Conservation (phyloP, 2,113 vertebrate genomes). For the Calonectris borealis region DNA sequence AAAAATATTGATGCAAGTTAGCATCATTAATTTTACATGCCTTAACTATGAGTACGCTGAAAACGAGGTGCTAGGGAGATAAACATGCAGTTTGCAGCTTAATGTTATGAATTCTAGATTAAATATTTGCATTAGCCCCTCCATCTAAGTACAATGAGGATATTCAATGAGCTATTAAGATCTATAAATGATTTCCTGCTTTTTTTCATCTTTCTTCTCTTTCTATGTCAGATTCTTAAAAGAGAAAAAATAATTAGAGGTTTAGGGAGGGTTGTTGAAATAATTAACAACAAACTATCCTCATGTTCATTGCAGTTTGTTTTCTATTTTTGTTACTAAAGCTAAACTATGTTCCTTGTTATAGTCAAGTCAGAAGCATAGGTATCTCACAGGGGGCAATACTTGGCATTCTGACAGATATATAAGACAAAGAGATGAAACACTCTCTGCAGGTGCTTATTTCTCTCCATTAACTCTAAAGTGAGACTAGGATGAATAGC, state of each 20-base stretch:
- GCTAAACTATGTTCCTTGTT: background rate
- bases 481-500: background rate
- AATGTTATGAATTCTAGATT: background rate
- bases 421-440: background rate
- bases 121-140: background rate
- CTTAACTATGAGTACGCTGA: background rate
- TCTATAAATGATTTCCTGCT: background rate
- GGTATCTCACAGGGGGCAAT: background rate
- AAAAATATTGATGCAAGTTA: background rate
- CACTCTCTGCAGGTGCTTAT: background rate
- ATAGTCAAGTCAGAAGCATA: background rate
- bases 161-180: background rate
- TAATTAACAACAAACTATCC: background rate
- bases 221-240: constrained; percentile 7
- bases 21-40: background rate
- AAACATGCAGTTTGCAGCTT: background rate
- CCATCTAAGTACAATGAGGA: background rate
- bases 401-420: background rate
- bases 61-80: background rate
- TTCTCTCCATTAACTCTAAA: background rate
- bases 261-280: background rate
- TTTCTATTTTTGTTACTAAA: background rate
- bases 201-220: constrained; percentile 16
- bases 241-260: background rate
- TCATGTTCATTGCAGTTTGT: background rate